Conservation (phyloP, 1,140 invertebrate genomes). For the Ganaspis sp. region DNA sequence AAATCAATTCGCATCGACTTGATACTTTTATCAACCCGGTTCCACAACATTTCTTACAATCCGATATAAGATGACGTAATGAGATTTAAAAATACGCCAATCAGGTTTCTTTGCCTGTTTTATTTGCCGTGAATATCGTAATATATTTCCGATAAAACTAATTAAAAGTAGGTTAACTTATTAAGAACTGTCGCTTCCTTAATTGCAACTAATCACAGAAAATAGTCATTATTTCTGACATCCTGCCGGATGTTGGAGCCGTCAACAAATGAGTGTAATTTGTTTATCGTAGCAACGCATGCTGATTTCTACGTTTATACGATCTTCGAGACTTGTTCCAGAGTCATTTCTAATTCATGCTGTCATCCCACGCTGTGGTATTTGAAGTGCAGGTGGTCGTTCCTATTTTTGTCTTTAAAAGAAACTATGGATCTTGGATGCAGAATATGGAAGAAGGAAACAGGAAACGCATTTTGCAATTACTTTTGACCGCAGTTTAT, state of each 20-base stretch:
- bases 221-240: slow-evolving; percentile 3
- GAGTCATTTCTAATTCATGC: neutral
- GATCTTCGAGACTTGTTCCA: neutral
- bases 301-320: neutral
- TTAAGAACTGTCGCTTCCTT: neutral
- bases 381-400: neutral
- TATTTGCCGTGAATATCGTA: neutral
- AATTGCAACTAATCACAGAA: slow-evolving; percentile 15
- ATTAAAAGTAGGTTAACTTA: slow-evolving; percentile 8
- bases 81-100: neutral
- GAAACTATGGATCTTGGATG: neutral
- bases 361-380: slow-evolving; percentile 2
- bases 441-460: neutral
- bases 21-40: slow-evolving; percentile 36
- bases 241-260: neutral
- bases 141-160: neutral
- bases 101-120: neutral
- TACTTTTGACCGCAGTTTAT: slow-evolving; percentile 45
- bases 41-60: neutral
- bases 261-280: slow-evolving; percentile 3
- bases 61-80: slow-evolving; percentile 10
- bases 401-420: neutral
- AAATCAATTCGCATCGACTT: slow-evolving; percentile 39
- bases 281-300: neutral
- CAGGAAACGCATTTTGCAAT: slow-evolving; percentile 35